Evolutionary conservation across 1,140 invertebrate species (phyloP).

Genomic region (Laupala kohalensis): DNA sequence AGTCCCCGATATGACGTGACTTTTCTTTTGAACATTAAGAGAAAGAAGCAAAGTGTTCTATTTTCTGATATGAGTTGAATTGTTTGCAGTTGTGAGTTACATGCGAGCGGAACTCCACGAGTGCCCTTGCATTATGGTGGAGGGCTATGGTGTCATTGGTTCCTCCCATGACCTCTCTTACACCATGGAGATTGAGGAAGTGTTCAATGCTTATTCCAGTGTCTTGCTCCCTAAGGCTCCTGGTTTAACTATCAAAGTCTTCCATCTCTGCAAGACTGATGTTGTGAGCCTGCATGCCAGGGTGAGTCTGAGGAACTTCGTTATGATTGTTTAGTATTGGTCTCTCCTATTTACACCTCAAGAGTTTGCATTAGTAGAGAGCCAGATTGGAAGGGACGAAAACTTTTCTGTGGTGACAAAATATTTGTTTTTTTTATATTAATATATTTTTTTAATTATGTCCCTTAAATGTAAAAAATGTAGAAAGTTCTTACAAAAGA

Average conservation of each 20-base stretch:
- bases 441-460: neutral
- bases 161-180: neutral
- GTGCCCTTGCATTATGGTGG: neutral
- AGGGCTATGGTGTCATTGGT: neutral
- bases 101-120: neutral
- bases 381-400: no score
- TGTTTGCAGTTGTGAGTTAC: neutral
- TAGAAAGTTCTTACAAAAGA: no score
- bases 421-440: neutral
- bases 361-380: no score
- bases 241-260: neutral
- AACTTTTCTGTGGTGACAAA: neutral
- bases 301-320: neutral
- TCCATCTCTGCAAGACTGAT: neutral
- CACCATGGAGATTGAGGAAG: neutral
- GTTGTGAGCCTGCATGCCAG: no score
- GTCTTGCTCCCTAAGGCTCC: neutral
- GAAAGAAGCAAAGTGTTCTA: no score
- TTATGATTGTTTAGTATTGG: neutral
- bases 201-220: neutral
- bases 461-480: no score
- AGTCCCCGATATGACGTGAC: no score
- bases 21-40: no score
- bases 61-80: no score
- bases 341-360: neutral